Evolutionary conservation across 2,797 vertebrate genomes (phyloP), one percentile per base, ranked within the genome.

Genomic region (Eulemur rubriventer): DNA sequence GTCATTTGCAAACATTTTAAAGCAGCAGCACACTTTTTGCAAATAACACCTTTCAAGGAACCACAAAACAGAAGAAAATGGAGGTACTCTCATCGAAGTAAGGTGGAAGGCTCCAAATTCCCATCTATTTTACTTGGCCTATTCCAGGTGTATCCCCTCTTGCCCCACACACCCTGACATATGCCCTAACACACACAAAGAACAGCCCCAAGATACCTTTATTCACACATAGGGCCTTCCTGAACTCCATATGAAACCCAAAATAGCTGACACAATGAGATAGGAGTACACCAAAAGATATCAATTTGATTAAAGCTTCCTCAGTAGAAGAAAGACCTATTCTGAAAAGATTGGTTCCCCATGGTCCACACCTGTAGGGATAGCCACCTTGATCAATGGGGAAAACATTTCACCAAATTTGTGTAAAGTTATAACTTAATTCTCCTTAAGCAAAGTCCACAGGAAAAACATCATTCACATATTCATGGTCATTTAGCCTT

Each of bases 1-100:
- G 57, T 81, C 4, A 4, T 48, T 79, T 76, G 41, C 8, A 79
- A 90, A 81, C 48, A 43, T 69, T 67, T 92, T 83, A 95, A 96
- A 95, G 70, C 41, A 89, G 65, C 38, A 92, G 67, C 76, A 89
- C 4, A 89, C 7, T n/a, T 88, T 92, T 59, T 93, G 70, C 55
- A 92, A 82, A 93, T 63, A 73, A 73, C 84, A 88, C 18, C 22
- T 85, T 79, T 70, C 20, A 65, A 67, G 41, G 24, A 80, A 82
- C 6, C 2, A 52, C 26, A 57, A 24, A 35, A 9, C 7, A 46
- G 20, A 83, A 80, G 61, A 59, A 91, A 89, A 38, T 69, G 33
- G 26, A 80, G 10, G 9, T 59, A 70, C 43, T 79, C n/a, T 61
- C n/a, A 76, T 0, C 41, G 30, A 78, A 63, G 18, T 13, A 33